Evolutionary conservation across 2,797 vertebrate species (phyloP).

Genomic region (Hephaestus fuliginosus): DNA sequence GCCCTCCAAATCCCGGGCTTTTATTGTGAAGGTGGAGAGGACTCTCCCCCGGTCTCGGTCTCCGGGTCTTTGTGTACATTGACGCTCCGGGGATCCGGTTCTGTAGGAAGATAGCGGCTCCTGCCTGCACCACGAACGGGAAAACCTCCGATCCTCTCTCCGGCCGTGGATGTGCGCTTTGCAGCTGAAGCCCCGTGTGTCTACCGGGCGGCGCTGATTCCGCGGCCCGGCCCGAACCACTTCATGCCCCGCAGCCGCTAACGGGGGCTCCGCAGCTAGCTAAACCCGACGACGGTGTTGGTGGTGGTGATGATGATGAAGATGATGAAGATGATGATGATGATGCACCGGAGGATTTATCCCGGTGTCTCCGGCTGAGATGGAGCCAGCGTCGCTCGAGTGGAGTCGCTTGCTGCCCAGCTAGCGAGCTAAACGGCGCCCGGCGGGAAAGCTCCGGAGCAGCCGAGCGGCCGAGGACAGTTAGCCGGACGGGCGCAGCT

Average conservation of each 20-base stretch:
- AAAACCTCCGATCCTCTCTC: constrained; percentile 11
- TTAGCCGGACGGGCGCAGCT: constrained; percentile 69
- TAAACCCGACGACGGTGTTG: constrained; percentile 38
- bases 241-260: constrained; percentile 9
- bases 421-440: constrained; percentile 67
- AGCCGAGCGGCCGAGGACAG: constrained; percentile 39
- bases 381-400: constrained; percentile 74
- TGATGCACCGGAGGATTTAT: constrained; percentile 78
- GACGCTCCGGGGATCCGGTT: constrained; percentile 45
- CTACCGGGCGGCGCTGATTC: not conserved
- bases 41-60: constrained; percentile 8
- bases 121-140: constrained; percentile 5
- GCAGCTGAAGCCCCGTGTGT: not conserved
- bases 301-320: not conserved
- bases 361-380: constrained; percentile 79
- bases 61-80: constrained; percentile 45
- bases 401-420: constrained; percentile 75
- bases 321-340: constrained; percentile 64
- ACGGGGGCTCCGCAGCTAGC: constrained; percentile 59
- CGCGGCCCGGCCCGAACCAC: constrained; percentile 1
- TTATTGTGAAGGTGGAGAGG: constrained; percentile 60
- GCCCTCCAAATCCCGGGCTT: not conserved
- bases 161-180: constrained; percentile 22
- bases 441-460: constrained; percentile 47
- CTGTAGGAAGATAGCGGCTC: constrained; percentile 71